These are phyloP conservation scores for Phaonia tiefii DNA, from an alignment of 2,888 invertebrate genomes.

Conservation along the genomic window DNA sequence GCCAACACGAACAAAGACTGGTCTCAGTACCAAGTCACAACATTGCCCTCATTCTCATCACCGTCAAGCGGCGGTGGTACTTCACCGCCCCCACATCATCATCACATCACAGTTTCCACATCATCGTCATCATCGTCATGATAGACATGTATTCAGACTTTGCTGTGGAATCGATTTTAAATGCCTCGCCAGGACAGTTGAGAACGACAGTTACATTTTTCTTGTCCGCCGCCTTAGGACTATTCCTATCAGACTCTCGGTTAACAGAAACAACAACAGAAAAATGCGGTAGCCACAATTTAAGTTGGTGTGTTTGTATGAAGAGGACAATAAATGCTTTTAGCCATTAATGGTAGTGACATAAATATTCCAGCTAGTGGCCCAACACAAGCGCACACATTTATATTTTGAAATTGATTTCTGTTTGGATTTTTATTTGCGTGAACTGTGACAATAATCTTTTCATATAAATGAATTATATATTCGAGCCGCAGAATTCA, in stretches of 20 bases:
- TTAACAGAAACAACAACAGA: not conserved
- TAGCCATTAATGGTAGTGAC: conserved; percentile 20
- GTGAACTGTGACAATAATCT: no score
- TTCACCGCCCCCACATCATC: no score
- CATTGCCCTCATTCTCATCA: not conserved
- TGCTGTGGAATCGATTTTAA: conserved; percentile 41
- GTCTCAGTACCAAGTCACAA: not conserved
- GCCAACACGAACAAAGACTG: conserved; percentile 7
- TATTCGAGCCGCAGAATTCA: not conserved
- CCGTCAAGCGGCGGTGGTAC: no score
- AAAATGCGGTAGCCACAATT: not conserved
- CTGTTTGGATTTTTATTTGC: no score
- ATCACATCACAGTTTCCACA: not conserved
- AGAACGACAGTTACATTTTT: conserved; percentile 36
- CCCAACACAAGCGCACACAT: no score
- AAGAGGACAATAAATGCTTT: conserved; percentile 37
- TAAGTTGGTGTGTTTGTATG: conserved; percentile 21
- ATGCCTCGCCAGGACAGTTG: conserved; percentile 34
- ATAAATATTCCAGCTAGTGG: no score
- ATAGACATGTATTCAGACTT: not conserved
- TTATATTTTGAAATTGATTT: no score
- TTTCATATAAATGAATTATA: not conserved
- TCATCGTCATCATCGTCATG: not conserved
- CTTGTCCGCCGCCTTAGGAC: not conserved
- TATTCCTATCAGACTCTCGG: not conserved